phyloP scores from a whole-genome alignment of 2,113 vertebrate species.

The Callocephalon fimbriatum region DNA sequence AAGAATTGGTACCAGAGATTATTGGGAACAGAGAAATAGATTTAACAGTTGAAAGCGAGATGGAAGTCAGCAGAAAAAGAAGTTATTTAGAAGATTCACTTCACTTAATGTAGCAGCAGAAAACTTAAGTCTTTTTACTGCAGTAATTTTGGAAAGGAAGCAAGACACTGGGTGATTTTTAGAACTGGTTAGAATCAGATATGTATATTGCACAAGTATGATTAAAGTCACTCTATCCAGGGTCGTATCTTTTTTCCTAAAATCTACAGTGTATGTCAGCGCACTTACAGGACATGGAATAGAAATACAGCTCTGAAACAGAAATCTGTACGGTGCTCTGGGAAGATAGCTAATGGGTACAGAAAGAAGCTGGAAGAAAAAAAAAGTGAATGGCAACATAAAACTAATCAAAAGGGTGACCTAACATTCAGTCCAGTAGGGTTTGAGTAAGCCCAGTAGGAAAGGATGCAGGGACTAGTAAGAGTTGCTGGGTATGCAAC shows the following conservation, averaged over 20 bases:
- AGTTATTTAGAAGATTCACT: neutral
- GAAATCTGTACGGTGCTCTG: neutral
- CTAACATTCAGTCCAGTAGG: neutral
- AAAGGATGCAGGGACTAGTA: neutral
- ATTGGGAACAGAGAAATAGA: neutral
- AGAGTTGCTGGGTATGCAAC: neutral
- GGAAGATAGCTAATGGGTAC: neutral
- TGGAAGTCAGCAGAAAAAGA: neutral
- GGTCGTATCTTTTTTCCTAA: neutral
- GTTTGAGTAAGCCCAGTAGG: accelerated
- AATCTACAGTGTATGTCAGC: neutral
- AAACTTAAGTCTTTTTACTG: neutral
- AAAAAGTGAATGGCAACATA: neutral
- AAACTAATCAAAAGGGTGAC: neutral
- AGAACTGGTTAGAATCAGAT: neutral
- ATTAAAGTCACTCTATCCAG: neutral
- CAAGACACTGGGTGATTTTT: neutral
- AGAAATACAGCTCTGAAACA: neutral
- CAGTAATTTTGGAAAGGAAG: neutral
- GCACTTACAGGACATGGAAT: neutral
- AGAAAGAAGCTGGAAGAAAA: neutral
- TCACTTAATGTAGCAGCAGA: neutral
- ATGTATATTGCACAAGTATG: neutral
- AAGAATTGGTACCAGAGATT: neutral
- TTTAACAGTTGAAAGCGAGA: neutral